phyloP scores from a whole-genome alignment of 2,797 vertebrate genomes.

The Eulemur mongoz region DNA sequence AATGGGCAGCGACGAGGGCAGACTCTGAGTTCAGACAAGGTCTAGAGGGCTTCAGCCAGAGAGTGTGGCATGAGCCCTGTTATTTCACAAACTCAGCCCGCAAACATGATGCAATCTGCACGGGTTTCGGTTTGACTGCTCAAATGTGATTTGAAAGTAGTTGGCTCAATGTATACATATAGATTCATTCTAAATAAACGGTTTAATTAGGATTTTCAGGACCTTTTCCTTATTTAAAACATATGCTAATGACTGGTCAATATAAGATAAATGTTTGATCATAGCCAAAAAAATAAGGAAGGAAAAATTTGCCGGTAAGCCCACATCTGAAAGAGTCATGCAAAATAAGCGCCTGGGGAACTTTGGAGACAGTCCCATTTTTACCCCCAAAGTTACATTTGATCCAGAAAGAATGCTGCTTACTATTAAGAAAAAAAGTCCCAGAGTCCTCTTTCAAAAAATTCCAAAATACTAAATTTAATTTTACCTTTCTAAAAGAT shows the following conservation, averaged over 20 bases:
- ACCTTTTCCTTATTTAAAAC: neutral
- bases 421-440: neutral
- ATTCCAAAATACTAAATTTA: neutral
- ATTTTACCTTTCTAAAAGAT: neutral
- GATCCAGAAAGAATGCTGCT: neutral
- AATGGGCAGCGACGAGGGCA: neutral
- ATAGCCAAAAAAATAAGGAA: neutral
- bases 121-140: neutral
- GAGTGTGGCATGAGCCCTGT: fast-evolving
- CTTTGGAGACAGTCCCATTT: neutral
- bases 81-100: neutral
- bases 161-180: neutral
- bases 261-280: neutral
- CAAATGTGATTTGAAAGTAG: neutral
- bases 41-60: neutral
- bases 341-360: neutral
- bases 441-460: neutral
- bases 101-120: too few relatives aligned
- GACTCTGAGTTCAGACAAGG: neutral
- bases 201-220: neutral
- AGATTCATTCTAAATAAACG: neutral
- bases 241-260: neutral
- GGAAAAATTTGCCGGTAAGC: neutral
- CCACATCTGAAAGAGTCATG: neutral
- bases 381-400: neutral